phyloP scores from a whole-genome alignment of 2,113 vertebrate genomes.

The Reinhardtius hippoglossoides region DNA sequence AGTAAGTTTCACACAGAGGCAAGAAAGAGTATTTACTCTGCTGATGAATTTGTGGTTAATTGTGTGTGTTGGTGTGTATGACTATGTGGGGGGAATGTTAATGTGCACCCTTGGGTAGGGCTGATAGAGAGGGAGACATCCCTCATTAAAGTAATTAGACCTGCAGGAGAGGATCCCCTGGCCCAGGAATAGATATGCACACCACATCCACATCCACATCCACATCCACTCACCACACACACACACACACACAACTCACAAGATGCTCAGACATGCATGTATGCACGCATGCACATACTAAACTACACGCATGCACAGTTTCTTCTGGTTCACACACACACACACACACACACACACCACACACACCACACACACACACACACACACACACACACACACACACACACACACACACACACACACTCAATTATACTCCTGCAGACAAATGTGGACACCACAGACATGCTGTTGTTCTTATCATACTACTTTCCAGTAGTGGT shows the following conservation, averaged over 20 bases:
- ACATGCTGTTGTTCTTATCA: no score
- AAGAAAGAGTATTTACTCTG: slow-evolving; percentile 61
- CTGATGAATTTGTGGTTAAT: slow-evolving; percentile 78
- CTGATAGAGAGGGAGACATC: slow-evolving; percentile 70
- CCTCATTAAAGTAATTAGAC: slow-evolving; percentile 83
- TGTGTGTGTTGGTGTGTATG: slow-evolving; percentile 67
- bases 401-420: neutral
- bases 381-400: slow-evolving; percentile 13
- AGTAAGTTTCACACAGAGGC: slow-evolving; percentile 42
- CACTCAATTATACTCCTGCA: no score
- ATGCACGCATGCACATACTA: slow-evolving; percentile 14
- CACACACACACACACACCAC: slow-evolving; percentile 16
- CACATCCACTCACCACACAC: slow-evolving; percentile 21
- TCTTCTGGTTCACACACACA: neutral
- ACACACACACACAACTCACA: slow-evolving; percentile 17
- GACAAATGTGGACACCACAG: no score
- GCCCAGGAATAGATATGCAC: slow-evolving; percentile 60
- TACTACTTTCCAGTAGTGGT: no score
- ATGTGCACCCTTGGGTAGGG: slow-evolving; percentile 74
- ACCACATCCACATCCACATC: slow-evolving; percentile 11
- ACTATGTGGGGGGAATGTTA: slow-evolving; percentile 74
- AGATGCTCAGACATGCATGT: slow-evolving; percentile 7
- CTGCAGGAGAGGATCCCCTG: slow-evolving; percentile 74
- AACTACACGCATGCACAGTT: neutral
- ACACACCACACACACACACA: neutral